These are phyloP conservation scores for Trissoscelio sp. DNA, from an alignment of 2,888 invertebrate genomes.

Conservation along the genomic window DNA sequence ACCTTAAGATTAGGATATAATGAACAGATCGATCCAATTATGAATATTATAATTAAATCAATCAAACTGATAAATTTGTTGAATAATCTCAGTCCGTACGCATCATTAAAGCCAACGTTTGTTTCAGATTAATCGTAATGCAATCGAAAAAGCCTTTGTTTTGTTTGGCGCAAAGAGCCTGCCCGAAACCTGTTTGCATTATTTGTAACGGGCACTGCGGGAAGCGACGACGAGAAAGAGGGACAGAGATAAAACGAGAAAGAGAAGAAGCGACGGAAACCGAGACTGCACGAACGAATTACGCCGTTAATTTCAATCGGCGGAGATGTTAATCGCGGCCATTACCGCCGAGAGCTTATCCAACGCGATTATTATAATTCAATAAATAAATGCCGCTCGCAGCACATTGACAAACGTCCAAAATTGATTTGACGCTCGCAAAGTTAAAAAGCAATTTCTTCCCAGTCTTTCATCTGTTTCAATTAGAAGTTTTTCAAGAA, in stretches of 20 bases:
- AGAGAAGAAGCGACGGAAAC: conserved; percentile 44
- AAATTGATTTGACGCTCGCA: too few species aligned
- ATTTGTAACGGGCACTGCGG: conserved; percentile 57
- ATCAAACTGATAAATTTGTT: too few species aligned
- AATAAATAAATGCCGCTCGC: conserved; percentile 50
- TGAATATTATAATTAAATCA: too few species aligned
- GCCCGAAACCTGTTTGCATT: conserved; percentile 58
- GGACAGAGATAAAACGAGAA: background rate
- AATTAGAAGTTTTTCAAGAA: too few species aligned
- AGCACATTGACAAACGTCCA: too few species aligned
- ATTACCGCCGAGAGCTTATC: conserved; percentile 60
- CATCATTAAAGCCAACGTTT: conserved; percentile 51
- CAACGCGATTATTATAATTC: conserved; percentile 61
- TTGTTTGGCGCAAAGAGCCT: conserved; percentile 26
- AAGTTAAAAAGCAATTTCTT: too few species aligned
- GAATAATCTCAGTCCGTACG: too few species aligned
- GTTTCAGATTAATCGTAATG: conserved; percentile 43
- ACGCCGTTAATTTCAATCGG: conserved; percentile 67
- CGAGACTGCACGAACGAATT: conserved; percentile 57
- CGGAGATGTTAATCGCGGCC: conserved; percentile 63
- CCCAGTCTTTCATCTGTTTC: too few species aligned
- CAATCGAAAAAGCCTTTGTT: conserved; percentile 53
- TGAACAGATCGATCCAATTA: too few species aligned
- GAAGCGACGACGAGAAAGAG: conserved; percentile 26
- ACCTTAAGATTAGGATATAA: too few species aligned